A percentile compares a stretch with the other conserved stretches of the same genome.
phyloP scores from a whole-genome alignment of 2,797 vertebrate genomes.

The Dermochelys coriacea region DNA sequence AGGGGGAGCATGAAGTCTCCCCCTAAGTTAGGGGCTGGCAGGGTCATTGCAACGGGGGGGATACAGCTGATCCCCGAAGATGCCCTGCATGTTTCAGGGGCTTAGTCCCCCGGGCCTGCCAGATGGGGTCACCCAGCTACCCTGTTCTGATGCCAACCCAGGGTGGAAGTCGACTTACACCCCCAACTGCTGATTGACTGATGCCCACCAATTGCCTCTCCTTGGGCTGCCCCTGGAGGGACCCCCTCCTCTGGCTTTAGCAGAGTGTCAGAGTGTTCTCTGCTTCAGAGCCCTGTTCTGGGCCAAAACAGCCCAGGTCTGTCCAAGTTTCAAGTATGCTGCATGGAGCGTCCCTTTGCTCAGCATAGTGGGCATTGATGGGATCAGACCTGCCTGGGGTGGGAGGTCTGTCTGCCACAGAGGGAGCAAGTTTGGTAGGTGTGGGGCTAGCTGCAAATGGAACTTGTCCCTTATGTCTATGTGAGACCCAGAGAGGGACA shows the following conservation, averaged over 20 bases:
- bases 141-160: neutral
- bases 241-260: neutral
- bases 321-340: neutral
- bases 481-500: neutral
- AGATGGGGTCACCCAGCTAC: neutral
- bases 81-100: neutral
- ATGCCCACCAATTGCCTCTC: neutral
- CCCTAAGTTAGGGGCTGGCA: neutral
- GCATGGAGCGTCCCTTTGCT: neutral
- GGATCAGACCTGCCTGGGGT: neutral
- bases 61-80: neutral
- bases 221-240: neutral
- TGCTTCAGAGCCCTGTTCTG: neutral
- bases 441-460: neutral
- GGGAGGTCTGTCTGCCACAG: too few relatives aligned
- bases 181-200: neutral
- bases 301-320: neutral
- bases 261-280: neutral
- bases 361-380: neutral
- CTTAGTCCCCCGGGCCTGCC: neutral
- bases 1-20: neutral
- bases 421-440: neutral
- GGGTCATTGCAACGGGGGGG: neutral
- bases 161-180: neutral
- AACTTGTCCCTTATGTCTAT: neutral